A percentile compares a stretch with the other conserved stretches of the same genome.
Conservation (phyloP, 2,797 vertebrate species). For the Glyptemys insculpta region DNA sequence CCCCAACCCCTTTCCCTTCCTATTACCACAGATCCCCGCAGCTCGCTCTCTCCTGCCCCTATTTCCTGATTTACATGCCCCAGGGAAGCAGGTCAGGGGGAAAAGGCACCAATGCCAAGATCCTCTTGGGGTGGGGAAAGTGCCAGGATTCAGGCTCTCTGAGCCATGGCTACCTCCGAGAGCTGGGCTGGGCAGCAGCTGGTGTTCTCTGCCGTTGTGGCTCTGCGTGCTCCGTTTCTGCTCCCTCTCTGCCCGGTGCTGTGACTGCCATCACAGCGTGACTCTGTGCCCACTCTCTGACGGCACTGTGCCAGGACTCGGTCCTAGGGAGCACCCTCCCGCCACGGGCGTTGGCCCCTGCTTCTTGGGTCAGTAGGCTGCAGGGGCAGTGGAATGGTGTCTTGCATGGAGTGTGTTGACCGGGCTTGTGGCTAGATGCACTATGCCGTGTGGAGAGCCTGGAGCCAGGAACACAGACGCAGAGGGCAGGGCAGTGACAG, state of each 20-base stretch:
- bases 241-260: neutral
- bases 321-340: neutral
- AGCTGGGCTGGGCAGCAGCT: accelerated
- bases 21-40: neutral
- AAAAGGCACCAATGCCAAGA: neutral
- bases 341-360: neutral
- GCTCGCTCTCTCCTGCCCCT: neutral
- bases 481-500: neutral
- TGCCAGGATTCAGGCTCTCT: neutral
- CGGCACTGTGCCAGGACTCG: neutral
- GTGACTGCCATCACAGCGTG: neutral
- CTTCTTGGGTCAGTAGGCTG: neutral
- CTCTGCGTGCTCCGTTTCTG: accelerated
- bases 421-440: neutral
- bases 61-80: neutral
- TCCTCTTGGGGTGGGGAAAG: neutral
- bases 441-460: neutral
- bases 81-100: accelerated
- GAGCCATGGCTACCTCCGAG: neutral
- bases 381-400: neutral
- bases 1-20: neutral
- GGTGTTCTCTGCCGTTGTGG: accelerated
- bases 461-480: neutral
- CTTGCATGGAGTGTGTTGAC: neutral
- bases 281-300: neutral